Evolutionary conservation across 92 coral and sea anemone species (phyloP).

Genomic region (Pocillopora grandis): DNA sequence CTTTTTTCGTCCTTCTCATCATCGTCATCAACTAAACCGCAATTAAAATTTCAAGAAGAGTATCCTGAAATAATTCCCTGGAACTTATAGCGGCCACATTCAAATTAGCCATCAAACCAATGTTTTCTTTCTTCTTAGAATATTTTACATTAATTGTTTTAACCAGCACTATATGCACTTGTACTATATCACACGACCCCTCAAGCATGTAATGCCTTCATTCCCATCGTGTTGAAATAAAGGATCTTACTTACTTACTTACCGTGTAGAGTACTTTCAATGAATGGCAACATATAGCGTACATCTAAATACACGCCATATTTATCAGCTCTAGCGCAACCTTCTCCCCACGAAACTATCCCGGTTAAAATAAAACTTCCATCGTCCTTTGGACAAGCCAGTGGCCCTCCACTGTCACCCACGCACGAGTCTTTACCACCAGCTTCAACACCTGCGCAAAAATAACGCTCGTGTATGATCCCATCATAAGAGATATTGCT

Average conservation of each 20-base stretch:
- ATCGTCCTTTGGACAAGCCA: conserved; percentile 76
- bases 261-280: conserved; percentile 72
- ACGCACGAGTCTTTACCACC: conserved; percentile 80
- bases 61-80: too few species aligned
- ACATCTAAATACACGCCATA: conserved; percentile 97
- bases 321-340: conserved; percentile 86
- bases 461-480: conserved; percentile 57
- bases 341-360: conserved; percentile 90
- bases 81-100: too few species aligned
- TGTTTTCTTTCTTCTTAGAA: neutral
- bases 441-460: conserved; percentile 81
- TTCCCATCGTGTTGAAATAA: too few species aligned
- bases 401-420: conserved; percentile 92
- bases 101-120: neutral
- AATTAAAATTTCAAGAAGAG: too few species aligned
- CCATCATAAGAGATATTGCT: conserved; percentile 77
- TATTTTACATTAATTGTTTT: too few species aligned
- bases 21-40: too few species aligned
- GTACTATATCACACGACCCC: too few species aligned
- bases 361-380: conserved; percentile 80
- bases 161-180: too few species aligned
- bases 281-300: conserved; percentile 71
- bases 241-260: neutral
- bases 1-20: too few species aligned
- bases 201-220: too few species aligned